A percentile compares a stretch with the other conserved stretches of the same genome.
Conservation (phyloP, 2,888 invertebrate genomes). For the Microchrysa polita region DNA sequence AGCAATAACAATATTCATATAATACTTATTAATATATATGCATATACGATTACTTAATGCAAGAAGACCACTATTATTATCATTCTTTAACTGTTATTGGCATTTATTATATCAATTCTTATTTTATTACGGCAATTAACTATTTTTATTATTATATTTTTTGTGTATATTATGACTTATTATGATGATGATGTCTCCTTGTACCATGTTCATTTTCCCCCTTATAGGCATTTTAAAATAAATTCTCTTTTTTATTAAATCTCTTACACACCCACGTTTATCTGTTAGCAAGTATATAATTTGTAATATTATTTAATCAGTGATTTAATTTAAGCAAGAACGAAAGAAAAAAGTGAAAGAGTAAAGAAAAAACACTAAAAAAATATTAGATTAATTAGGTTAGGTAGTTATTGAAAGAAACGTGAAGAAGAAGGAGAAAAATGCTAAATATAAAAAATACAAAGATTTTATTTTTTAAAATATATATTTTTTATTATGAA, state of each 20-base stretch:
- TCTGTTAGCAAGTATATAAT: slow-evolving; percentile 45
- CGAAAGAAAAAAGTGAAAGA: neutral
- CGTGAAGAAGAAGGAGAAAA: slow-evolving; percentile 13
- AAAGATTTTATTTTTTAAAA: slow-evolving; percentile 45
- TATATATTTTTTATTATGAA: slow-evolving; percentile 40
- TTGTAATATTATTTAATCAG: slow-evolving; percentile 48
- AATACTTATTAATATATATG: slow-evolving; percentile 17
- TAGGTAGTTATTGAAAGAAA: slow-evolving; percentile 25
- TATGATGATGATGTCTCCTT: slow-evolving; percentile 11
- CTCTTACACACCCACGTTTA: slow-evolving; percentile 27
- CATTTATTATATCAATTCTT: slow-evolving; percentile 25
- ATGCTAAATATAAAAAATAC: slow-evolving; percentile 26
- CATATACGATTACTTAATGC: slow-evolving; percentile 35
- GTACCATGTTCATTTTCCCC: slow-evolving; percentile 31
- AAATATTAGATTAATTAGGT: slow-evolving; percentile 10
- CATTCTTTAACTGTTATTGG: slow-evolving; percentile 23
- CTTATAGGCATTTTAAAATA: slow-evolving; percentile 40
- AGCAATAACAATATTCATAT: slow-evolving; percentile 30
- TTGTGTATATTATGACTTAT: slow-evolving; percentile 25
- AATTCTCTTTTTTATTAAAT: slow-evolving; percentile 40
- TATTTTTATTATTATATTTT: no score
- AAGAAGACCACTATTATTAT: slow-evolving; percentile 26
- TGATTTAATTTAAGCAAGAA: slow-evolving; percentile 49
- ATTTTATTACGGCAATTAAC: slow-evolving; percentile 35
- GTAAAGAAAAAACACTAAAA: slow-evolving; percentile 23